phyloP scores from a whole-genome alignment of 1,140 invertebrate genomes.

The Zaprionus nigranus region DNA sequence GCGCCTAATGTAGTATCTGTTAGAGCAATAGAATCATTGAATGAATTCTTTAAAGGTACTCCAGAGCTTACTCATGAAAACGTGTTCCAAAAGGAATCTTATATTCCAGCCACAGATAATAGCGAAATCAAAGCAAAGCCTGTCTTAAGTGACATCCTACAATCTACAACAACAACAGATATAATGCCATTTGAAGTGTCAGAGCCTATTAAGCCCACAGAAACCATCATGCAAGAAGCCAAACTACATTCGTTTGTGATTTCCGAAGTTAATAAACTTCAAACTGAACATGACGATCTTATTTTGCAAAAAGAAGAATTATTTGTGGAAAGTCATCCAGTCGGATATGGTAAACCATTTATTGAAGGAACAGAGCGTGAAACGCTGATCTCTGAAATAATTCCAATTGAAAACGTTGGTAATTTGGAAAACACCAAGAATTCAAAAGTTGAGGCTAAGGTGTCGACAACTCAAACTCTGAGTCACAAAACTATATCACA shows the following conservation, averaged over 20 bases:
- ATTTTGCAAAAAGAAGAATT: conserved; percentile 59
- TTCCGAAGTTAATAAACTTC: conserved; percentile 45
- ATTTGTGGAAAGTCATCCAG: conserved; percentile 13
- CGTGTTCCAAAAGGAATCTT: conserved; percentile 57
- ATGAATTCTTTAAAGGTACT: conserved; percentile 44
- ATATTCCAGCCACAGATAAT: conserved; percentile 1
- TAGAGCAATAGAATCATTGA: conserved; percentile 43
- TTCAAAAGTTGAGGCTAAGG: conserved; percentile 3
- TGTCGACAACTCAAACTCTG: conserved; percentile 19
- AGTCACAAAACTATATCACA: conserved; percentile 56
- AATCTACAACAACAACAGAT: conserved; percentile 44
- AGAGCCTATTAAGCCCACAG: conserved; percentile 11
- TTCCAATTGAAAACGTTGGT: conserved; percentile 55
- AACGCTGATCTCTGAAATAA: conserved; percentile 53
- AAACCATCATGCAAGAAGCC: conserved; percentile 19
- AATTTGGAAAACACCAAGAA: conserved; percentile 3
- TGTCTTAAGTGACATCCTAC: conserved; percentile 36
- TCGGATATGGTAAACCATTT: conserved; percentile 61
- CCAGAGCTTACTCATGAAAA: conserved; percentile 31
- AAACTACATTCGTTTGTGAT: conserved; percentile 14
- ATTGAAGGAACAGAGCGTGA: conserved; percentile 61
- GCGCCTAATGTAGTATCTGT: neutral
- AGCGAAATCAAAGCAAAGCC: conserved; percentile 41
- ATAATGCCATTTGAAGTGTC: conserved; percentile 43
- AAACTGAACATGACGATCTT: conserved; percentile 36